Conservation (phyloP, 2,797 vertebrate genomes). For the Megalops cyprinoides region DNA sequence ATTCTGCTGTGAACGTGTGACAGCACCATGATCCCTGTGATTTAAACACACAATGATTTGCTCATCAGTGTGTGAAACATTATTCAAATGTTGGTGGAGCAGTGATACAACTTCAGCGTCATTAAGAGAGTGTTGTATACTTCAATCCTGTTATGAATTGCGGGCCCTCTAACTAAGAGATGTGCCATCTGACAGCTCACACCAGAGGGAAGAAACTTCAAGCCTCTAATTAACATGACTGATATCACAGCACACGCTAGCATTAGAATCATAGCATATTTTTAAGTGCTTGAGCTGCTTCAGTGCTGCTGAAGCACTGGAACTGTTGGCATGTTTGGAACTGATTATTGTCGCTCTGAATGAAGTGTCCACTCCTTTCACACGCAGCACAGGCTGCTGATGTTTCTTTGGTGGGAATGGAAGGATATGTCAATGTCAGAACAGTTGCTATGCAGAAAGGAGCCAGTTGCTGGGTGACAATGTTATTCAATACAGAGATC, state of each 20-base stretch:
- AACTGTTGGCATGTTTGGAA: neutral
- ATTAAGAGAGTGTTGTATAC: neutral
- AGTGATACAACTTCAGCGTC: neutral
- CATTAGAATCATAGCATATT: neutral
- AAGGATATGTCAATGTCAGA: neutral
- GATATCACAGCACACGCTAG: neutral
- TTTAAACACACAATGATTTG: neutral
- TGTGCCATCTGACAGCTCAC: neutral
- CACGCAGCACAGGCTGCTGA: neutral
- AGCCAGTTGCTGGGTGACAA: neutral
- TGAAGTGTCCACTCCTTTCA: neutral
- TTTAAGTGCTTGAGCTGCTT: neutral
- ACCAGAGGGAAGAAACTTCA: neutral
- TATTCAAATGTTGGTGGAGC: too few relatives aligned
- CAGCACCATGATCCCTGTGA: neutral
- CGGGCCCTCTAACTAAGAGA: neutral
- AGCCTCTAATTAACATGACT: neutral
- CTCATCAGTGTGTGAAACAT: neutral
- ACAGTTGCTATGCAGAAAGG: neutral
- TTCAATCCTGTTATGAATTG: neutral
- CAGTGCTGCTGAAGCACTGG: too few relatives aligned
- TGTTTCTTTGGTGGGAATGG: neutral
- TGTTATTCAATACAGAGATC: neutral
- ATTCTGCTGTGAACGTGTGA: neutral
- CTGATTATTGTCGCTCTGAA: neutral